Conservation (phyloP, 2,113 vertebrate genomes). For the Chlorodrepanis virens region DNA sequence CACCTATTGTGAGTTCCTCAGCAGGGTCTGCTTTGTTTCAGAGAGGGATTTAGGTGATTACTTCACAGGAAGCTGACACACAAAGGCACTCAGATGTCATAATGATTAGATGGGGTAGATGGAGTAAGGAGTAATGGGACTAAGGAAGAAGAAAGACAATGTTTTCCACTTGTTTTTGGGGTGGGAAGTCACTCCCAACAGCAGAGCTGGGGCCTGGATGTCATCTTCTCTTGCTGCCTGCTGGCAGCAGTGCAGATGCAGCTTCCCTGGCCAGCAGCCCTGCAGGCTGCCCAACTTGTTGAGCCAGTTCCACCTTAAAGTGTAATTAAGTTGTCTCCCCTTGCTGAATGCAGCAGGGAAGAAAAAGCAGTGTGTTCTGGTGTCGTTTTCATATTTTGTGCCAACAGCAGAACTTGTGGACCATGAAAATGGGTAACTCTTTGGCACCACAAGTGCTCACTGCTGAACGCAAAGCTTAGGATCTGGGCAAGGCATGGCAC, state of each 20-base stretch:
- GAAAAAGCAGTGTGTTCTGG: not conserved
- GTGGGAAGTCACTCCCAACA: not conserved
- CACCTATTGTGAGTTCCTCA: conserved; percentile 60
- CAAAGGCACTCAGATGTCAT: conserved; percentile 52
- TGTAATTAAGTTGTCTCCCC: not conserved
- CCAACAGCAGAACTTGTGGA: not conserved
- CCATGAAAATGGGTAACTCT: not conserved
- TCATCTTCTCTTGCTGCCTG: not conserved
- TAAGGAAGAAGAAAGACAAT: not conserved
- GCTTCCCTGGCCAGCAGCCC: not conserved
- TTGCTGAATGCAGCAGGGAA: not conserved
- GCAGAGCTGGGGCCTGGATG: not conserved
- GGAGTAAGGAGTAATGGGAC: conserved; percentile 15
- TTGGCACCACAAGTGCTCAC: not conserved
- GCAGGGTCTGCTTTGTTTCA: conserved; percentile 34
- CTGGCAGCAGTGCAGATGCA: not conserved
- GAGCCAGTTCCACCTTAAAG: conserved; percentile 28
- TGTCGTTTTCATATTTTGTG: not conserved
- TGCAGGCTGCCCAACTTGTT: conserved; percentile 1
- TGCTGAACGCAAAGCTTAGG: not conserved
- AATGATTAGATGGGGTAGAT: conserved; percentile 36
- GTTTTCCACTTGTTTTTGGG: not conserved
- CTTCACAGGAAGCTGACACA: conserved; percentile 46
- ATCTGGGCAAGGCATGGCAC: not conserved
- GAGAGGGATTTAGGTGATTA: conserved; percentile 41